These are phyloP conservation scores for Baccha elongata DNA, from an alignment of 2,888 invertebrate genomes.

Conservation along the genomic window DNA sequence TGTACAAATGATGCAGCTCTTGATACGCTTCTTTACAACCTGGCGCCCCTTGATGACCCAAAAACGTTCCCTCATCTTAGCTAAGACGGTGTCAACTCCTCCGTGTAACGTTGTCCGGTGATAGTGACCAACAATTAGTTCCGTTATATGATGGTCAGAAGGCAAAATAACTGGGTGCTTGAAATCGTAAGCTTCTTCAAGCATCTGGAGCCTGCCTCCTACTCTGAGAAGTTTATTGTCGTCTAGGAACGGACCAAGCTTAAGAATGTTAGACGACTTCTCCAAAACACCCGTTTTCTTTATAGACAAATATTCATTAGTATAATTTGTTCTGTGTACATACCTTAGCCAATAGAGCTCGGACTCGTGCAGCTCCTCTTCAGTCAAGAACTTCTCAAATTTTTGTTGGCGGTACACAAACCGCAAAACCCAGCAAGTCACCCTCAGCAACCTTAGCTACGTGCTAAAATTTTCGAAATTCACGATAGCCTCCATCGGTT, in stretches of 20 bases:
- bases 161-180: conserved; percentile 29
- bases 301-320: too few species aligned
- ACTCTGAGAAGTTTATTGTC: too few species aligned
- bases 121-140: conserved; percentile 23
- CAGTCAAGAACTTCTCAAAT: conserved; percentile 16
- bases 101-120: conserved; percentile 23
- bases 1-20: conserved; percentile 17
- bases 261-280: too few species aligned
- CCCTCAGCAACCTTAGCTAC: conserved; percentile 17
- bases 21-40: conserved; percentile 33
- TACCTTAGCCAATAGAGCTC: too few species aligned
- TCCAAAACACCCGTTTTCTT: too few species aligned
- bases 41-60: conserved; percentile 44
- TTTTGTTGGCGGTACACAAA: conserved; percentile 18
- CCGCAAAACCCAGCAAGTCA: conserved; percentile 21
- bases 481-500: conserved; percentile 11
- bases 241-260: too few species aligned
- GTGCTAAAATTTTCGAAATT: conserved; percentile 16
- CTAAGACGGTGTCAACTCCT: conserved; percentile 19
- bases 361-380: conserved; percentile 20
- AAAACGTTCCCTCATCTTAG: conserved; percentile 35
- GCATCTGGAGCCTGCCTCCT: too few species aligned
- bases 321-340: too few species aligned
- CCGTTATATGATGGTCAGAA: conserved; percentile 10
- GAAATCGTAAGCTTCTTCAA: too few species aligned